Percentiles rank a stretch among this genome's conserved stretches.
Conservation (phyloP, 1,140 invertebrate genomes). For the Drosophila pruinosa region DNA sequence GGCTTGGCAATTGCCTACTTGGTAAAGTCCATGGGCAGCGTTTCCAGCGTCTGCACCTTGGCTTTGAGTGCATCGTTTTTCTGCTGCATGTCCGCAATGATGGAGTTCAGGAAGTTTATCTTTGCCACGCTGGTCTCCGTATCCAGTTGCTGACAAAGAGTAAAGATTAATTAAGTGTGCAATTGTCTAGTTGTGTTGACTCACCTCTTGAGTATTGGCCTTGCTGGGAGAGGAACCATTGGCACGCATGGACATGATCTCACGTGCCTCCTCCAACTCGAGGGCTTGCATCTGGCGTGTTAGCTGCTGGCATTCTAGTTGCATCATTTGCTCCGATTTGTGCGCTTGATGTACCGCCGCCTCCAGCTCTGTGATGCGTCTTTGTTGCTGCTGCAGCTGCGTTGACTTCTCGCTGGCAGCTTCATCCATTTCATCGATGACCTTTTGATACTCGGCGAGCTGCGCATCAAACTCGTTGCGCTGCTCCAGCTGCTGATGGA, state of each 20-base stretch:
- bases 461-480: conserved; percentile 56
- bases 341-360: conserved; percentile 25
- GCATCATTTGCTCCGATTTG: conserved; percentile 42
- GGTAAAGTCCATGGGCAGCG: conserved; percentile 84
- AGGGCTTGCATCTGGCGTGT: conserved; percentile 51
- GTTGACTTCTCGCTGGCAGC: conserved; percentile 30
- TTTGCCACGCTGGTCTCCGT: conserved; percentile 83
- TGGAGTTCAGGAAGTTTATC: conserved; percentile 96
- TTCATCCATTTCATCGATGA: conserved; percentile 78
- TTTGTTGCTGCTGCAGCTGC: conserved; percentile 47
- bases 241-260: conserved; percentile 54
- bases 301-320: conserved; percentile 45
- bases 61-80: conserved; percentile 94
- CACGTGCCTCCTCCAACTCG: conserved; percentile 54
- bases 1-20: too few species aligned
- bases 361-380: conserved; percentile 50
- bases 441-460: conserved; percentile 65
- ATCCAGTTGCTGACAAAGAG: conserved; percentile 19
- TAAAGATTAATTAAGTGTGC: not conserved
- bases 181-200: not conserved
- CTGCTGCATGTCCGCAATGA: conserved; percentile 97
- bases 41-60: conserved; percentile 91
- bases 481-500: conserved; percentile 31
- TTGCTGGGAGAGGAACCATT: conserved; percentile 23
- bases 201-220: conserved; percentile 32